Evolutionary conservation across 2,113 vertebrate species (phyloP).

Genomic region (Myrmecophaga tridactyla): DNA sequence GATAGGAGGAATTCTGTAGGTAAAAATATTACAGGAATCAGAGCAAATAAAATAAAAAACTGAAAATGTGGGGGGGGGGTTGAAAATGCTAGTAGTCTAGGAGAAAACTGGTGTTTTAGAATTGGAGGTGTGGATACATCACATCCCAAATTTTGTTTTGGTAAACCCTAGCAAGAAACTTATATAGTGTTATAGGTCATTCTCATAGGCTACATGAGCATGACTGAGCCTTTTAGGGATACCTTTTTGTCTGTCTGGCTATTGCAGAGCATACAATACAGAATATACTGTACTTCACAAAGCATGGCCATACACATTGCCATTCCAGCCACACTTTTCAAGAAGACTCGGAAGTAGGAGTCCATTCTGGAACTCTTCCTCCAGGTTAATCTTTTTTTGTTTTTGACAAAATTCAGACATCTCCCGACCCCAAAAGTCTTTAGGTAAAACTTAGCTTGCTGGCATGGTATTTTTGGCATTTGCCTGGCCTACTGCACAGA

Average conservation of each 20-base stretch:
- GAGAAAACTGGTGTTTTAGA: neutral
- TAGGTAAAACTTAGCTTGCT: neutral
- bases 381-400: neutral
- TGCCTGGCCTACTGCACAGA: neutral
- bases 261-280: neutral
- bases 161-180: neutral
- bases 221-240: neutral
- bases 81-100: neutral
- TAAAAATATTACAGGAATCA: neutral
- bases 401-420: neutral
- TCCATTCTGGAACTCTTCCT: neutral
- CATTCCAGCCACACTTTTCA: neutral
- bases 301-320: neutral
- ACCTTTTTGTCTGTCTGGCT: neutral
- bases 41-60: neutral
- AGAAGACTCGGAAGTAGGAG: neutral
- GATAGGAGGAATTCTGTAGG: neutral
- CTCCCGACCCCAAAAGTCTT: neutral
- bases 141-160: neutral
- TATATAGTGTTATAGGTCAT: neutral
- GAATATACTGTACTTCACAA: neutral
- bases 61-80: neutral
- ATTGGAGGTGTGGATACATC: neutral
- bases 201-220: neutral
- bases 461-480: neutral